Evolutionary conservation across 2,888 invertebrate genomes (phyloP), one percentile per base, ranked within the genome.

Genomic region (Agrilus mali): DNA sequence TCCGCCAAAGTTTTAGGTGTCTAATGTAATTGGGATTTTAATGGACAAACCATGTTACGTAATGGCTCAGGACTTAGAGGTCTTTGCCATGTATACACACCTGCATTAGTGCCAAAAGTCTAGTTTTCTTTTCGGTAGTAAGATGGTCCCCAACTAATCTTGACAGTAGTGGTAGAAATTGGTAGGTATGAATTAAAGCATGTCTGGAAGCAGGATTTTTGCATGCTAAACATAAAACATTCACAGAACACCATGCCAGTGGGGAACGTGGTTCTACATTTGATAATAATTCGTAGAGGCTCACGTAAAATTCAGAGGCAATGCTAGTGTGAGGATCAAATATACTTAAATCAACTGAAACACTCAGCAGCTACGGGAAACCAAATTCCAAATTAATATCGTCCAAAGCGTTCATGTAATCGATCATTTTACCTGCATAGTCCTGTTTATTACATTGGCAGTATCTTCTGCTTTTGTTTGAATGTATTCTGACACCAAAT

Each of bases 121-220:
- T 70, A 31, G 77, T 69, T 65, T 76, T 77, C 57, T 81, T 82
- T 38, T 80, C 80, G 52, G 68, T 68, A 27, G 74, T 74, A 50
- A 80, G 67, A 44, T 77, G 63, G 55, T 78, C 74, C 33, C 75
- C 71, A 36, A 83, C 61, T 27, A 82, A 57, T 50, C 74, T 66
- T 2, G 80, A 70, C 37, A 84, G 58, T 45, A 78, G 72, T 17
- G 81, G 81, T 58, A 80, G 69, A 60, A 82, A 83, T 57, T 81
- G 80, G 56, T 80, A 83, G 1, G 77, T 81, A 53, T 81, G 77
- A 27, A 79, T 78, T 0, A 84, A 66, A 1, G 77, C 76, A 55
- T 74, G 69, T 50, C 77, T 68, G 1, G 81, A 78, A 38, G 71
- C 70, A 0, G 74, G 66, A 56, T 82, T 81, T 46, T 72, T 73